Evolutionary conservation across 53 echinoderm and acorn worm genomes (phyloP), one percentile per base, ranked within the genome.

Genomic region (Luidia sarsii): DNA sequence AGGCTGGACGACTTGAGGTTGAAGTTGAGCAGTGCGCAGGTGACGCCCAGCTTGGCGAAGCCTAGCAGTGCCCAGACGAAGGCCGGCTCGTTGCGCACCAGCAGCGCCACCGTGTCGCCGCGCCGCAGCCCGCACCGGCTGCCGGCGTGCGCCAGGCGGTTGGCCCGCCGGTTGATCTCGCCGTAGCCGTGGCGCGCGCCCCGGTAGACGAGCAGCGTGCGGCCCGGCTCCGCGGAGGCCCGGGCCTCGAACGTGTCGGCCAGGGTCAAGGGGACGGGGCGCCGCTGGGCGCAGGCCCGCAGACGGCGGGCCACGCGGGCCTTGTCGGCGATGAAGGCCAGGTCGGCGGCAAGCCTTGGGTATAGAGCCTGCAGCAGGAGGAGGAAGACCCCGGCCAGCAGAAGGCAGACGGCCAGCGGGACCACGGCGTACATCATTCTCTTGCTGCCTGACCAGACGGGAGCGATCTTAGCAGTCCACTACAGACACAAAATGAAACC

Each of bases 11-110:
- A 74, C 20, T 88, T 65, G 15, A 95, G 86, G 75, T 95, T 95
- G 68, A 87, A 90, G 57, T 95, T 95, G 79, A 95, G 74, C 20
- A 95, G 72, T 4, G 96, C 92, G 56, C 96, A 92, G 15, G 92
- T 95, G 48, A 92, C 96, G 1, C 96, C 96, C n/a, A 92, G 65
- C 70, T 95, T 95, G 7, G 90, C 85, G 64, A 95, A 90, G 8
- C 90, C 96, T 8, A 95, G 82, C 39, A 95, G 50, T 10, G 90
- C 90, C 90, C 90, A 92, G 39, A 95, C 74, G 65, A 95, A 92
- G 4, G 92, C 87, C 7, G 96, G 96, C 38, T 95, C 96, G 67
- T 95, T 95, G 11, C 75, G 82, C 32, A 95, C 70, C 21, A 95
- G 82, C 57, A 95, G 52, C 0, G 96, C 96, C 9, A 95, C 94